Conservation (phyloP, 2,888 invertebrate species). For the Copidosoma aretas region DNA sequence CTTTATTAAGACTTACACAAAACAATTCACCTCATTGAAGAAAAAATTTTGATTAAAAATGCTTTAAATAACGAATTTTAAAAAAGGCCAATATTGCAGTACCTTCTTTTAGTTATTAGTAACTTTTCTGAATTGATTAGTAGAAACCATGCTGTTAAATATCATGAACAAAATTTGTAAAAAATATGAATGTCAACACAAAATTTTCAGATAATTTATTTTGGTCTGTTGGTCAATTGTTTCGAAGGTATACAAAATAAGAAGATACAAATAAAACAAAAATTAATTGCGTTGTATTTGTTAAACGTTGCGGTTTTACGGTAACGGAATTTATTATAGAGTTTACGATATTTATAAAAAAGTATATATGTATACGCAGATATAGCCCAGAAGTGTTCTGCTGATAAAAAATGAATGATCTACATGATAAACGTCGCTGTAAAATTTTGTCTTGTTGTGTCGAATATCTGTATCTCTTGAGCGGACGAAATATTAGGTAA, state of each 20-base stretch:
- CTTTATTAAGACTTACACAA: too few species aligned
- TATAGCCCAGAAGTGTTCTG: conserved; percentile 55
- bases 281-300: conserved; percentile 40
- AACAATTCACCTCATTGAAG: neutral
- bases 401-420: conserved; percentile 41
- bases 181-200: too few species aligned
- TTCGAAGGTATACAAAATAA: conserved; percentile 46
- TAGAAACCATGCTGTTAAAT: too few species aligned
- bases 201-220: too few species aligned
- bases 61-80: too few species aligned
- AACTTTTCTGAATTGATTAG: too few species aligned
- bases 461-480: conserved; percentile 12
- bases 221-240: too few species aligned
- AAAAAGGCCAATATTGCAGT: too few species aligned
- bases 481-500: conserved; percentile 4
- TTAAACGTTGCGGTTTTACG: conserved; percentile 50
- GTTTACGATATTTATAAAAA: conserved; percentile 56
- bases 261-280: conserved; percentile 24
- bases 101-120: too few species aligned
- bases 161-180: too few species aligned
- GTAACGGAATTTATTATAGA: conserved; percentile 53
- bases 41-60: too few species aligned
- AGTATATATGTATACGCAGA: conserved; percentile 53
- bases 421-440: conserved; percentile 33
- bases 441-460: conserved; percentile 24